Evolutionary conservation across 1,140 invertebrate genomes (phyloP).

Genomic region (Drosophila quadrilineata): DNA sequence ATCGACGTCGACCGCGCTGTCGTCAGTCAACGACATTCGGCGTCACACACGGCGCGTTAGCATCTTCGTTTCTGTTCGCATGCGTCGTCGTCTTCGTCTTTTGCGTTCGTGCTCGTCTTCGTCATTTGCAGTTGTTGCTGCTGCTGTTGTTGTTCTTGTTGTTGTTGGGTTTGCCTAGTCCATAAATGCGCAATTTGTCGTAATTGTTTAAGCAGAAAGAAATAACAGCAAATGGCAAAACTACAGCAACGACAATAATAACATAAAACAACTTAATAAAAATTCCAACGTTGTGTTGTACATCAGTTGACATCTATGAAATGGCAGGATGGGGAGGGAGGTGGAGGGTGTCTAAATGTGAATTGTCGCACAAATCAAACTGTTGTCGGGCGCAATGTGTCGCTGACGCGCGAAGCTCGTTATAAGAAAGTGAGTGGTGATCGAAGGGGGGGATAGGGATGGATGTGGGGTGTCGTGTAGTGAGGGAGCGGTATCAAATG

Average conservation of each 20-base stretch:
- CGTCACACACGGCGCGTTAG: not conserved
- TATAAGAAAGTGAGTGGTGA: not conserved
- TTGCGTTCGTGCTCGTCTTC: not conserved
- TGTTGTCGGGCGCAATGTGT: constrained; percentile 53
- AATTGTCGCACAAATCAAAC: constrained; percentile 41
- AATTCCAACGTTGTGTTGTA: constrained; percentile 72
- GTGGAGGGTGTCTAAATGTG: not conserved
- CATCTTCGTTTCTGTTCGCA: not conserved
- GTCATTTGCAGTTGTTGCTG: not conserved
- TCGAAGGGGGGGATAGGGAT: not conserved
- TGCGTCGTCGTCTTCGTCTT: not conserved
- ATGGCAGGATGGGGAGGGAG: not conserved
- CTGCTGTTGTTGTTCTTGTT: constrained; percentile 9
- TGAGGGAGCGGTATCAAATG: no score
- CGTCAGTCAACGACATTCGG: not conserved
- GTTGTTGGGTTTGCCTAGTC: constrained; percentile 35
- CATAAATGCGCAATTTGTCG: constrained; percentile 81
- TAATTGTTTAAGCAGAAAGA: constrained; percentile 81
- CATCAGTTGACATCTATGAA: constrained; percentile 47
- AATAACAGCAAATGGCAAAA: constrained; percentile 60
- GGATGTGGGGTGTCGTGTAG: no score
- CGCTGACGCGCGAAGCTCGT: constrained; percentile 28
- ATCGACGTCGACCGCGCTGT: not conserved
- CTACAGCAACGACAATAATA: constrained; percentile 51
- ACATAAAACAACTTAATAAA: constrained; percentile 81